Conservation (phyloP, 2,113 vertebrate species). For the Scalopus aquaticus region DNA sequence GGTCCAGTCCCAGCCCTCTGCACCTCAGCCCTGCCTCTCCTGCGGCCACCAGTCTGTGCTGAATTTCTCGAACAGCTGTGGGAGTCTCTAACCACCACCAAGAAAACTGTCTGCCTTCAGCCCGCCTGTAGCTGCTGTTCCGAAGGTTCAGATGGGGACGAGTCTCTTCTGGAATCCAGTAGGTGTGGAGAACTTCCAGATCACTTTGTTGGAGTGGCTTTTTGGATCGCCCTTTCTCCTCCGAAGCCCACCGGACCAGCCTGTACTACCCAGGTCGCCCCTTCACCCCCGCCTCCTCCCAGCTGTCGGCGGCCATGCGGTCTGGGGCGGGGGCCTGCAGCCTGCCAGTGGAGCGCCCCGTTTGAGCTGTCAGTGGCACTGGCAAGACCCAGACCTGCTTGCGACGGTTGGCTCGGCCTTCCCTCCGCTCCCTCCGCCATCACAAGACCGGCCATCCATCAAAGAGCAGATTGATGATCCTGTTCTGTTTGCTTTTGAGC, state of each 20-base stretch:
- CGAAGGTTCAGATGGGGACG: not conserved
- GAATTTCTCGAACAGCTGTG: not conserved
- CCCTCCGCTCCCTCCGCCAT: not conserved
- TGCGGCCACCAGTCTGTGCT: not conserved
- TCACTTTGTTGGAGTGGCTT: too few relatives aligned
- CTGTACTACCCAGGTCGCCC: rapidly evolving
- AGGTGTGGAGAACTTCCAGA: not conserved
- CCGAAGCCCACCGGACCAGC: not conserved
- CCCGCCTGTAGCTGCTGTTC: not conserved
- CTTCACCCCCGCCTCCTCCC: not conserved
- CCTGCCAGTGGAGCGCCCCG: not conserved
- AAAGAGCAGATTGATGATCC: not conserved
- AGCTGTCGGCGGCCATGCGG: rapidly evolving
- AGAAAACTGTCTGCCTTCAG: not conserved
- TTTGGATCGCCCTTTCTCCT: not conserved
- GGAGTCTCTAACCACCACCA: not conserved
- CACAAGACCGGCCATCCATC: not conserved
- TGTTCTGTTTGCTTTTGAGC: not conserved
- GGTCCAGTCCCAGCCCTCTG: rapidly evolving
- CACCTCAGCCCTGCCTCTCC: not conserved
- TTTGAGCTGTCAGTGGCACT: not conserved
- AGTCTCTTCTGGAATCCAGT: not conserved
- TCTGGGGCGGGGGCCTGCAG: too few relatives aligned
- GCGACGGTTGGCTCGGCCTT: not conserved
- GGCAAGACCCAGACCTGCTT: not conserved